Evolutionary conservation across 2,888 invertebrate genomes (phyloP), one percentile per base, ranked within the genome.

Genomic region (Parelbella ahira): DNA sequence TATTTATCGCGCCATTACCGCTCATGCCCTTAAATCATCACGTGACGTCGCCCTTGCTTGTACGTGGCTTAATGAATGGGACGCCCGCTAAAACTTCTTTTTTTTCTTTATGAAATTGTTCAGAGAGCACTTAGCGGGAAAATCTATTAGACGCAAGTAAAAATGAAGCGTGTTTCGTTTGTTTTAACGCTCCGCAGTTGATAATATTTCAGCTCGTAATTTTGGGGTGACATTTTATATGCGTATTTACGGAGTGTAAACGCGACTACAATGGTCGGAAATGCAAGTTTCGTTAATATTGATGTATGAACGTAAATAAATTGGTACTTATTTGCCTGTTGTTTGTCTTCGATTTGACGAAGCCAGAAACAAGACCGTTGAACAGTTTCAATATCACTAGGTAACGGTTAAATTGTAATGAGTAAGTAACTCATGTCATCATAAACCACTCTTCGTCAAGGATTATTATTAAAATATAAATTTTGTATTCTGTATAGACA

Each of bases 1-100:
- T 87, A 88, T 88, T 88, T 88, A 88, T 88, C 81, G 86, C 79
- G 59, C 88, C 88, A 88, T 88, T 88, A 88, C 78, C 63, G 77
- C 70, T 66, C 65, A 63, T 69, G 60, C 72, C 80, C 70, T 78
- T 88, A 88, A 88, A 88, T 88, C 88, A 88, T 88, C 80, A 70
- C 77, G 76, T 80, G 87, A 84, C 87, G 68, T 66, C 70, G 68
- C 67, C 70, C 69, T 65, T 63, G 58, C 64, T 65, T 69, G 77
- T 75, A 77, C 76, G 77, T 76, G 51, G 73, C 62, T 68, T 86
- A 86, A 86, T 86, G 84, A 84, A 86, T 83, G 74, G 65, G 75
- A 68, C 67, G 69, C 58, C 65, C 50, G 47, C 63, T 44, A 65
- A 76, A 72, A 72, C 60, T 76, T 80, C 41, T 42, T 42, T 77